A percentile compares a stretch with the other conserved stretches of the same genome.
phyloP scores from a whole-genome alignment of 1,140 invertebrate genomes.

The Ladona fulva region DNA sequence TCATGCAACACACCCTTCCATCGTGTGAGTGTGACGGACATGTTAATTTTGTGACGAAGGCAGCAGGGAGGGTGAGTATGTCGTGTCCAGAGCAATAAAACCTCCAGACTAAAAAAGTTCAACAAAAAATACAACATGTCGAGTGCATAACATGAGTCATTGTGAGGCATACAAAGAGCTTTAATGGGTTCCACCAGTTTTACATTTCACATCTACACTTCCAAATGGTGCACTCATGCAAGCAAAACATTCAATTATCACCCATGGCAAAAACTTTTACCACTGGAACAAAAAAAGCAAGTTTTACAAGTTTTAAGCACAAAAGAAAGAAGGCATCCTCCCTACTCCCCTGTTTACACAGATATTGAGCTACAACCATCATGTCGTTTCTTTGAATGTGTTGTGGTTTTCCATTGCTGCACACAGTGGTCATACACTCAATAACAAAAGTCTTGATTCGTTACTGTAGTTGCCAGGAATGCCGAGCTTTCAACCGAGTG shows the following conservation, averaged over 20 bases:
- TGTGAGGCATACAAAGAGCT: slow-evolving; percentile 21
- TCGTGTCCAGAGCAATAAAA: slow-evolving; percentile 9
- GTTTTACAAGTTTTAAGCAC: slow-evolving; percentile 13
- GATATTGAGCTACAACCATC: slow-evolving; percentile 13
- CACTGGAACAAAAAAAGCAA: slow-evolving; percentile 12
- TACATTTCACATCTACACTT: slow-evolving; percentile 18
- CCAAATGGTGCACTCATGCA: slow-evolving; percentile 19
- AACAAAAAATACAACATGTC: slow-evolving; percentile 13
- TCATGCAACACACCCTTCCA: slow-evolving; percentile 26
- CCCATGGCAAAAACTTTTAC: slow-evolving; percentile 9
- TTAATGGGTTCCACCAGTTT: slow-evolving; percentile 22
- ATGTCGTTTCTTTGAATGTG: slow-evolving; percentile 12
- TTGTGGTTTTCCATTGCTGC: slow-evolving; percentile 1
- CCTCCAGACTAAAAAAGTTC: slow-evolving; percentile 5
- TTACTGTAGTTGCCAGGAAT: slow-evolving; percentile 11
- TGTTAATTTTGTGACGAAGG: slow-evolving; percentile 25
- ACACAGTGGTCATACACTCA: not conserved
- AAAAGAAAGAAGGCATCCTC: slow-evolving; percentile 20
- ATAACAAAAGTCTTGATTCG: slow-evolving; percentile 12
- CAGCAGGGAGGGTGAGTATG: slow-evolving; percentile 22
- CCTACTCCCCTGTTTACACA: slow-evolving; percentile 24
- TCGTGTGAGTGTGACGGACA: slow-evolving; percentile 25
- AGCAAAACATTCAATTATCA: slow-evolving; percentile 12
- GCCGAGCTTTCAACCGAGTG: slow-evolving; percentile 5
- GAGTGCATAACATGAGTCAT: slow-evolving; percentile 19